phyloP scores from a whole-genome alignment of 2,797 vertebrate species.

The Sebastes steindachneri region DNA sequence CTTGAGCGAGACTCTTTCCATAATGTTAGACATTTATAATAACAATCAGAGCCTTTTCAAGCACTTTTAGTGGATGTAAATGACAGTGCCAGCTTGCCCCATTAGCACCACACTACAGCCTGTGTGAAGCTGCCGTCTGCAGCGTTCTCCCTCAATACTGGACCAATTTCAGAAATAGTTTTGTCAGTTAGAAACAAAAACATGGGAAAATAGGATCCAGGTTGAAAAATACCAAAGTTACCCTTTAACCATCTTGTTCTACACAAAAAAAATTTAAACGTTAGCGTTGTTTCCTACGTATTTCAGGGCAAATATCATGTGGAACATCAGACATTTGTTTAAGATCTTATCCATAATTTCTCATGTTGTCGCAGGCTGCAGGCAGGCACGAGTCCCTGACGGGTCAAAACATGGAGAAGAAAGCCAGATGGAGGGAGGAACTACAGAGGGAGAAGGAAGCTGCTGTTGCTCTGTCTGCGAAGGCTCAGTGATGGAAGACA shows the following conservation, averaged over 20 bases:
- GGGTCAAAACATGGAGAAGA: slow-evolving; percentile 87
- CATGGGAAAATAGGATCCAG: no score
- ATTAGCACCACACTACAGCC: no score
- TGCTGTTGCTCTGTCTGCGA: slow-evolving; percentile 40
- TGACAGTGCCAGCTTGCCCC: no score
- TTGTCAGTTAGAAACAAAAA: no score
- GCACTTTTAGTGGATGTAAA: no score
- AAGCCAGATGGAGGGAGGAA: slow-evolving; percentile 86
- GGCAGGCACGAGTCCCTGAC: slow-evolving; percentile 84
- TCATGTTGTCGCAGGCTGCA: slow-evolving; percentile 77
- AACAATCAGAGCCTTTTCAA: no score
- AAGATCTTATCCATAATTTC: neutral
- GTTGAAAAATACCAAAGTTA: no score
- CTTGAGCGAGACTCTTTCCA: no score
- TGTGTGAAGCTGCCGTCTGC: no score
- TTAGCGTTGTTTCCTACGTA: neutral
- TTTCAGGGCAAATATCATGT: neutral
- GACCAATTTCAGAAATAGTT: no score
- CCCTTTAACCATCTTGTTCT: neutral
- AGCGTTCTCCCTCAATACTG: no score
- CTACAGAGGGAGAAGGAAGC: slow-evolving; percentile 43
- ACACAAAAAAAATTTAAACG: neutral
- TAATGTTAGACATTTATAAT: no score
- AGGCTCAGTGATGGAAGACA: slow-evolving; percentile 65
- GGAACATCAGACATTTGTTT: neutral